Evolutionary conservation across 1,140 invertebrate genomes (phyloP), one percentile per base, ranked within the genome.

Genomic region (Prorops nasuta): DNA sequence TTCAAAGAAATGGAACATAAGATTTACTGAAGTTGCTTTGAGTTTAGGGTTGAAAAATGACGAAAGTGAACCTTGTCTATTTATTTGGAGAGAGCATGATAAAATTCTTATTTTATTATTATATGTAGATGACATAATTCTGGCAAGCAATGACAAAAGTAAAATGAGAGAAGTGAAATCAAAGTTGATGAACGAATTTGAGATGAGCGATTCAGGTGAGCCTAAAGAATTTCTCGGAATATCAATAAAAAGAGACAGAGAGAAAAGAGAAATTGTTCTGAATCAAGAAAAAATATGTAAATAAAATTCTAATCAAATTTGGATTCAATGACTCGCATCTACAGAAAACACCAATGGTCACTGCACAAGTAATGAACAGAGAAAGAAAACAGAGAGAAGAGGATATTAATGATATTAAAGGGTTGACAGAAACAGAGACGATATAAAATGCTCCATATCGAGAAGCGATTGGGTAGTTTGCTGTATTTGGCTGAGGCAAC

Each of bases 21-120:
- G n/a, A 21, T 44, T 59, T 7, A 35, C 31, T 36, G 20, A 56
- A 22, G 51, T 47, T 3, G 43, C 18, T 35, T 32, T 41, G 31
- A 9, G 39, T 19, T 3, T 28, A 39, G 34, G 58, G 50, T 8
- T 51, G 41, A 40, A 15, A 20, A 37, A 12, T 9, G 40, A 63
- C 1, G 61, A 64, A 1, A 55, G 42, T 22, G 68, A 69, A 36
- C 40, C 64, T 21, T 68, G 65, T 50, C 58, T 61, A 3, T 45
- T 68, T 9, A 68, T 63, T 24, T 43, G 41, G 41, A 43, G 41
- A 43, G 38, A 20, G 16, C 10, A 28, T 6, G 14, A 21, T 7
- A 32, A 17, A 19, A 8, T 47, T n/a, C 3, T 40, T 10, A 3
- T 52, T 4, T 2, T 35, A 8, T 14, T 48, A 10, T 41, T 37